Percentiles rank a stretch among this genome's conserved stretches.
Conservation (phyloP, 2,888 invertebrate genomes). For the Slavum lentiscoides region DNA sequence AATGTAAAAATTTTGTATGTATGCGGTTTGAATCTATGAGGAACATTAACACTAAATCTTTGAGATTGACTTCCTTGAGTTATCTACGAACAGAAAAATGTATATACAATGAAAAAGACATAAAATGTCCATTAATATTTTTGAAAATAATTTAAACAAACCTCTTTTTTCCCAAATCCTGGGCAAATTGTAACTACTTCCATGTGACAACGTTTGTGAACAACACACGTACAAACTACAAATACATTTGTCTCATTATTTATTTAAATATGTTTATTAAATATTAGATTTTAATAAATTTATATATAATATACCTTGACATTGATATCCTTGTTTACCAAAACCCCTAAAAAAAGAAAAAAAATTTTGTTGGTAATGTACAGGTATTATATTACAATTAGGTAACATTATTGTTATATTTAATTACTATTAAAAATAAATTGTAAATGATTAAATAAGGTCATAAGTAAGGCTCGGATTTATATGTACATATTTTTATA, state of each 20-base stretch:
- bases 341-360: constrained; percentile 78
- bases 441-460: too few species aligned
- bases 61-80: constrained; percentile 64
- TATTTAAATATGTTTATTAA: too few species aligned
- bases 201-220: constrained; percentile 97
- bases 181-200: constrained; percentile 98
- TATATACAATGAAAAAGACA: not conserved
- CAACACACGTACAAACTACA: constrained; percentile 97
- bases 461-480: too few species aligned
- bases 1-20: constrained; percentile 97
- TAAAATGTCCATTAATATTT: too few species aligned
- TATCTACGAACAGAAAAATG: constrained; percentile 7
- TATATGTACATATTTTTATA: too few species aligned
- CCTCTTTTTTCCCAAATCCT: constrained; percentile 80
- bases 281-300: too few species aligned
- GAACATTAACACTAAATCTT: constrained; percentile 97
- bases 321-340: constrained; percentile 96
- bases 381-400: too few species aligned
- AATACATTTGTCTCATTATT: constrained; percentile 56
- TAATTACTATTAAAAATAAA: too few species aligned
- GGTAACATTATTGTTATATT: too few species aligned
- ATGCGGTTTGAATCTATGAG: constrained; percentile 94
- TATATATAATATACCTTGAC: constrained; percentile 78
- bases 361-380: too few species aligned
- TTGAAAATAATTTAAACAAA: not conserved